Evolutionary conservation across 2,888 invertebrate species (phyloP).

Genomic region (Sphecodes monilicornis): DNA sequence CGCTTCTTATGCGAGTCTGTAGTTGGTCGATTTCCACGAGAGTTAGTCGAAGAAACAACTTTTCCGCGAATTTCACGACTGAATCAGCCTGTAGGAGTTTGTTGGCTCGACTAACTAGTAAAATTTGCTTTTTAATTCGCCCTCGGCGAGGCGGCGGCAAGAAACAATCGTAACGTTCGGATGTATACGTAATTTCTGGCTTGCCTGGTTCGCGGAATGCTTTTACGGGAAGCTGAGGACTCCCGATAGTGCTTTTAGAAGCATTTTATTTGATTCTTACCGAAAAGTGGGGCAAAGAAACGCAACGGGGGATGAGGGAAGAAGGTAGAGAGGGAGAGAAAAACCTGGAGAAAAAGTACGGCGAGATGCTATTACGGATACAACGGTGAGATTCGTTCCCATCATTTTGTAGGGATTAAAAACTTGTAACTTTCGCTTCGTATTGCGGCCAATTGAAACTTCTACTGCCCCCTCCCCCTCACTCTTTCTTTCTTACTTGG

Average conservation of each 20-base stretch:
- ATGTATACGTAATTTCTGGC: constrained; percentile 58
- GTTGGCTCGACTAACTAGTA: neutral
- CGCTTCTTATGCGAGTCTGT: neutral
- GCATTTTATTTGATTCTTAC: constrained; percentile 69
- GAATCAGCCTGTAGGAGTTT: constrained; percentile 10
- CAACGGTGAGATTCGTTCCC: constrained; percentile 55
- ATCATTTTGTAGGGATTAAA: constrained; percentile 67
- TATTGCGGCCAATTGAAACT: constrained; percentile 46
- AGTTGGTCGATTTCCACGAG: neutral
- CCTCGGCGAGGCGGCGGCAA: neutral
- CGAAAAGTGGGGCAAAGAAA: constrained; percentile 65
- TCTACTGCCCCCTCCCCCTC: neutral
- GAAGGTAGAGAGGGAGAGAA: neutral
- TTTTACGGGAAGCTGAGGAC: constrained; percentile 58
- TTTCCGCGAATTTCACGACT: neutral
- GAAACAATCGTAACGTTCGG: constrained; percentile 42
- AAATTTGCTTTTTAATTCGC: constrained; percentile 4
- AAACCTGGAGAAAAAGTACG: constrained; percentile 23
- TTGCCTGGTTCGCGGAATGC: constrained; percentile 49
- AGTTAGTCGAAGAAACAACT: neutral
- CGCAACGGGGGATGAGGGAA: neutral
- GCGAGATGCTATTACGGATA: constrained; percentile 41
- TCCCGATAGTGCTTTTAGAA: constrained; percentile 62
- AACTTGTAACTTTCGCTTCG: constrained; percentile 63
- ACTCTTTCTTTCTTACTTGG: neutral